Percentiles rank a stretch among this genome's conserved stretches.
Evolutionary conservation across 2,797 vertebrate genomes (phyloP).

Genomic region (Hyperoplus immaculatus): DNA sequence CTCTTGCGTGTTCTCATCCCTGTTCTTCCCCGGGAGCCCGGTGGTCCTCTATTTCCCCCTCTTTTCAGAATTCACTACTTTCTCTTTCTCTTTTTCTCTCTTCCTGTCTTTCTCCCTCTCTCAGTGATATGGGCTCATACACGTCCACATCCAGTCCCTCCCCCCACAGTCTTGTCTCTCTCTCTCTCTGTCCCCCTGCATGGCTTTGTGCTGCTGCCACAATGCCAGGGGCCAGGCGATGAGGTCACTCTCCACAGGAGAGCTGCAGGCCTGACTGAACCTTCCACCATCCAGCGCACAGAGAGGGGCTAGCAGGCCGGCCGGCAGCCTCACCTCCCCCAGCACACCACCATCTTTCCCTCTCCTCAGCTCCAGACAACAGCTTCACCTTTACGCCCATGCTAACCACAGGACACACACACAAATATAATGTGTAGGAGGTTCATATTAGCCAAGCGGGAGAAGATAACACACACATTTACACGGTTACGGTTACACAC

Average conservation of each 20-base stretch:
- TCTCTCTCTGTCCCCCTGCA: constrained; percentile 61
- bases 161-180: constrained; percentile 68
- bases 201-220: constrained; percentile 82
- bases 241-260: constrained; percentile 85
- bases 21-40: constrained; percentile 58
- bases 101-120: constrained; percentile 59
- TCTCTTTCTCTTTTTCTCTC: constrained; percentile 31
- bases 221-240: constrained; percentile 82
- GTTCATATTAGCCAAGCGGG: constrained; percentile 29
- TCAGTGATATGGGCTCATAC: constrained; percentile 62
- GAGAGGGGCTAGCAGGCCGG: constrained; percentile 25
- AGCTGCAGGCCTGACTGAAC: constrained; percentile 81
- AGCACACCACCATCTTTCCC: constrained; percentile 39
- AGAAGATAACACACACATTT: constrained; percentile 4
- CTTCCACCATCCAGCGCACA: constrained; percentile 46
- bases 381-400: constrained; percentile 38
- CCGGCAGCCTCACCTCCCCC: constrained; percentile 55
- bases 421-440: constrained; percentile 19
- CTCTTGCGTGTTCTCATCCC: constrained; percentile 63
- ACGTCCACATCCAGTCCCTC: constrained; percentile 69
- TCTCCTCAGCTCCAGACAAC: constrained; percentile 14
- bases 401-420: constrained; percentile 16
- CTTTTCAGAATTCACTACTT: constrained; percentile 51
- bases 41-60: constrained; percentile 56
- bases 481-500: constrained; percentile 1